Conservation (phyloP, 2,888 invertebrate species). For the Monoplex corrugatus region DNA sequence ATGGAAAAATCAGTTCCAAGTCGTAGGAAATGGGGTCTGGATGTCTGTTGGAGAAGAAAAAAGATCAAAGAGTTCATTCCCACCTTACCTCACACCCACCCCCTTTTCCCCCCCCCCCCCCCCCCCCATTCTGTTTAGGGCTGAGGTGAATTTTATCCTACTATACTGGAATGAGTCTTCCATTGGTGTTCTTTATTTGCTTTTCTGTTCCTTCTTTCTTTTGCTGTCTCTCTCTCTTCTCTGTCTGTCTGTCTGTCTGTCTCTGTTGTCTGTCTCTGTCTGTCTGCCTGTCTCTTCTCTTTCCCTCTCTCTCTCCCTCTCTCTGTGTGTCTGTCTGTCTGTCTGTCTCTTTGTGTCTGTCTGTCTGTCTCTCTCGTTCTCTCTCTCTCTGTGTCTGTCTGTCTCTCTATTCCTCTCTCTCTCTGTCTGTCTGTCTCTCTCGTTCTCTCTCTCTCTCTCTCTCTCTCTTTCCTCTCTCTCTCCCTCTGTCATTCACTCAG, state of each 20-base stretch:
- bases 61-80: neutral
- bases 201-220: neutral
- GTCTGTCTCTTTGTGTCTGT: neutral
- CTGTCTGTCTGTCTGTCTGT: too few relatives aligned
- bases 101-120: too few relatives aligned
- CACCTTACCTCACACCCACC: too few relatives aligned
- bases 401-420: neutral
- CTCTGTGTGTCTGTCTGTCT: neutral
- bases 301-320: too few relatives aligned
- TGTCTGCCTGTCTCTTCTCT: too few relatives aligned
- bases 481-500: too few relatives aligned
- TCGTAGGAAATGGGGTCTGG: constrained; percentile 14
- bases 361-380: neutral
- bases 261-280: too few relatives aligned
- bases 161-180: too few relatives aligned
- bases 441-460: neutral
- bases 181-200: too few relatives aligned
- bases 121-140: neutral
- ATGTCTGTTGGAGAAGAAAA: constrained; percentile 20
- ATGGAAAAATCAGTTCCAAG: constrained; percentile 37
- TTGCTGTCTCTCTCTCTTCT: neutral
- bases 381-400: neutral
- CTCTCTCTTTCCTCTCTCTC: neutral
- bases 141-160: constrained; percentile 24
- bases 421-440: neutral